Evolutionary conservation across 2,888 invertebrate genomes (phyloP), one percentile per base, ranked within the genome.

Genomic region (Raillietiella orientalis): DNA sequence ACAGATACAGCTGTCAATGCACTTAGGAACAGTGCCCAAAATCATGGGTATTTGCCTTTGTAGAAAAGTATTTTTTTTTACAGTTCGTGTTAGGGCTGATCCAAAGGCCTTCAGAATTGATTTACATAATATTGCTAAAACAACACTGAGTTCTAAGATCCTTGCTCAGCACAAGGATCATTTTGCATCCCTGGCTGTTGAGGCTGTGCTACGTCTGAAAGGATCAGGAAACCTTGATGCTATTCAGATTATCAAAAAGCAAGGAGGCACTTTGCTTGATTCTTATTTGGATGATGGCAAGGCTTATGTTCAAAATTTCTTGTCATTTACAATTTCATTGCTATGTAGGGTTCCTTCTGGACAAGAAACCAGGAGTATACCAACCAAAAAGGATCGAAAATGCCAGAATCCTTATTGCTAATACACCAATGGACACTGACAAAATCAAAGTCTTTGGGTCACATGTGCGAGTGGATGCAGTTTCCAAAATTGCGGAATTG

Each of bases 341-440:
- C 9, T 15, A 16, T 28, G 21, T 26, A 56, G 57, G 66, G 17
- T 99, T 99, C 45, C 53, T 96, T 29, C 50, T 96, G 34, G 84
- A 93, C 46, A 99, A 99, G 45, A 84, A 77, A 52, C 58, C 84
- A 14, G 96, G 96, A 32, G 69, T 96, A 14, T 79, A 90, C 53
- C 96, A 99, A 47, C 96, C 96, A 0, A 79, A 87, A 43, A 58
- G 66, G 36, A 55, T 99, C 35, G 79, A 84, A 42, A 87, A 99
- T 41, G 90, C 90, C 2, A 71, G 65, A 42, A 90, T 99, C 41
- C 59, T 99, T 14, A 79, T 99, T 38, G 93, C 93, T 8, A 99
- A 99, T 46, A 99, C 96, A 6, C 84, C 96, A 0, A 99, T 99
- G 96, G 96, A 99, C 52, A 82, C 90, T 1, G 96, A 99, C 44